These are phyloP conservation scores for Beris chalybata DNA, from an alignment of 2,888 invertebrate genomes.

Conservation along the genomic window DNA sequence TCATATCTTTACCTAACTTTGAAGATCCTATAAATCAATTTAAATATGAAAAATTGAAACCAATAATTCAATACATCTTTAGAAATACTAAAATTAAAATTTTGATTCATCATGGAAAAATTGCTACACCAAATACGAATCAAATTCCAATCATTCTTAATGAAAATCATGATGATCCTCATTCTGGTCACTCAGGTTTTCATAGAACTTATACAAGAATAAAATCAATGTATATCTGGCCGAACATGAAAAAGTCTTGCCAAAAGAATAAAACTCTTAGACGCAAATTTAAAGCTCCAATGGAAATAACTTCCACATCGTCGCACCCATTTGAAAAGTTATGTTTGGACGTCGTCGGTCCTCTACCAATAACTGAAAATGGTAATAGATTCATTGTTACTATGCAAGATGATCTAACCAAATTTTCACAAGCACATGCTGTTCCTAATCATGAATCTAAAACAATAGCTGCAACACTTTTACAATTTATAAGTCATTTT, in stretches of 20 bases:
- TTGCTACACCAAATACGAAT: not conserved
- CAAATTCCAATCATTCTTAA: not conserved
- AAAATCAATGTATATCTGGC: not conserved
- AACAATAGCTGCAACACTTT: constrained; percentile 42
- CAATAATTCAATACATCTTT: too few relatives aligned
- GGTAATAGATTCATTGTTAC: constrained; percentile 42
- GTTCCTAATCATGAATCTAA: constrained; percentile 45
- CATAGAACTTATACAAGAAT: not conserved
- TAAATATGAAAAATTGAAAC: too few relatives aligned
- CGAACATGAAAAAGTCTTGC: not conserved
- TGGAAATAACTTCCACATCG: too few relatives aligned
- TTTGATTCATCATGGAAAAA: too few relatives aligned
- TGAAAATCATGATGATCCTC: not conserved
- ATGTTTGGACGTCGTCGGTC: too few relatives aligned
- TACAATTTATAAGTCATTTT: not conserved
- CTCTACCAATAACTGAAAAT: not conserved
- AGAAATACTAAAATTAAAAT: too few relatives aligned
- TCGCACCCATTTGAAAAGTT: too few relatives aligned
- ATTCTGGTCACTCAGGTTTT: too few relatives aligned
- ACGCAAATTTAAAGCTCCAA: too few relatives aligned
- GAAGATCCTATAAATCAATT: too few relatives aligned
- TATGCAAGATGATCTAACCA: constrained; percentile 47
- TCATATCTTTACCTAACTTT: too few relatives aligned
- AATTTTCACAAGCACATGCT: constrained; percentile 46
- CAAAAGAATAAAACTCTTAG: too few relatives aligned